Evolutionary conservation across 2,113 vertebrate genomes (phyloP).

Genomic region (Pipra filicauda): DNA sequence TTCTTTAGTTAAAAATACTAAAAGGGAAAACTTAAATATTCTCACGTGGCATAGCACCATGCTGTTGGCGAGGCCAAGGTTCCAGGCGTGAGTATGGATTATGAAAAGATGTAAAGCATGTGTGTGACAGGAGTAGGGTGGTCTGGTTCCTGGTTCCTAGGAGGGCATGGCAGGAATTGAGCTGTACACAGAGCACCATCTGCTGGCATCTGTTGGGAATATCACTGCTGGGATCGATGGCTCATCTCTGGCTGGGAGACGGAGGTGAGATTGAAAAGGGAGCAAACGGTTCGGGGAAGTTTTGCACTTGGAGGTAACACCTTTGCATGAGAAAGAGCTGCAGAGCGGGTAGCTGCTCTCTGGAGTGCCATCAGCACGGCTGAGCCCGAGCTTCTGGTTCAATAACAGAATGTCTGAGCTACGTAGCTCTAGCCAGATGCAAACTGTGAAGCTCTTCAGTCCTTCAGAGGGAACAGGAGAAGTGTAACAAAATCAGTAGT

Average conservation of each 20-base stretch:
- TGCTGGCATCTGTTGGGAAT: conserved; percentile 50
- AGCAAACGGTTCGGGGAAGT: rapidly evolving
- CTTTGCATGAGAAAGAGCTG: rapidly evolving
- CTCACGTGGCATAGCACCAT: background rate
- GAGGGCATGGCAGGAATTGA: background rate
- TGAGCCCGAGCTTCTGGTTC: background rate
- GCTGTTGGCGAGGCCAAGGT: background rate
- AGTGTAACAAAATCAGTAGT: background rate
- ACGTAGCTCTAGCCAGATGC: rapidly evolving
- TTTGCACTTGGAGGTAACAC: rapidly evolving
- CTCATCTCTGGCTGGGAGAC: rapidly evolving
- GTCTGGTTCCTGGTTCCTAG: rapidly evolving
- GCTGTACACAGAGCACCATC: conserved; percentile 63
- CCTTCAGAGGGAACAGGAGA: background rate
- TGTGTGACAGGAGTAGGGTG: rapidly evolving
- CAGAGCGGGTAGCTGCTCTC: background rate
- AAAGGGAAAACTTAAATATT: no score
- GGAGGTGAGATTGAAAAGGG: rapidly evolving
- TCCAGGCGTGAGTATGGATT: rapidly evolving
- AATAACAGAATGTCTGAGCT: rapidly evolving
- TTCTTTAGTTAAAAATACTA: background rate
- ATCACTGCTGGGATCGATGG: background rate
- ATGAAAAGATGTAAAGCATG: rapidly evolving
- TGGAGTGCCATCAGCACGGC: background rate
- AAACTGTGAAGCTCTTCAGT: background rate